These are phyloP conservation scores for Troides aeacus DNA, from an alignment of 2,888 invertebrate genomes.

Conservation along the genomic window DNA sequence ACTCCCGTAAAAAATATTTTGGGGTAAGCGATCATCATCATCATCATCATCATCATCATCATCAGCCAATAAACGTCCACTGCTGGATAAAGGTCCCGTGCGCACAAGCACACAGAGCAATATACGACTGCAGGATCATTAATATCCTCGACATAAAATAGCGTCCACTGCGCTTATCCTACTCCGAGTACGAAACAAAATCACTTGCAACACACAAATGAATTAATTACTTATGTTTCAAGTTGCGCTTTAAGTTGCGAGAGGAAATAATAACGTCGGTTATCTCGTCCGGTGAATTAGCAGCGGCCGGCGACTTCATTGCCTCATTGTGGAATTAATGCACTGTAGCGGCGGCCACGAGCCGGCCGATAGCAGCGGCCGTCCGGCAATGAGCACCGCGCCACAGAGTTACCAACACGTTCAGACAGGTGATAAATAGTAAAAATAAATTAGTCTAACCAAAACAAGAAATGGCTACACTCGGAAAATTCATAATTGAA, in stretches of 20 bases:
- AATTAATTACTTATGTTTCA: conserved; percentile 13
- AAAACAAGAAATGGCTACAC: too few relatives aligned
- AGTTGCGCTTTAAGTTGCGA: conserved; percentile 12
- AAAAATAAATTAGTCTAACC: too few relatives aligned
- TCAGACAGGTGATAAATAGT: background rate
- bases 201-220: conserved; percentile 16
- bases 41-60: too few relatives aligned
- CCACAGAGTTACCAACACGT: conserved; percentile 1
- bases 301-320: conserved; percentile 20
- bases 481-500: too few relatives aligned
- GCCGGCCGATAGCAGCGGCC: conserved; percentile 11
- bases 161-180: too few relatives aligned
- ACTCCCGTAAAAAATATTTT: too few relatives aligned
- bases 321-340: conserved; percentile 26
- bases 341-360: conserved; percentile 17
- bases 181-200: background rate
- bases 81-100: too few relatives aligned
- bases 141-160: too few relatives aligned
- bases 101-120: too few relatives aligned
- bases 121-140: too few relatives aligned
- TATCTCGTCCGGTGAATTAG: conserved; percentile 23
- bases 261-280: conserved; percentile 10
- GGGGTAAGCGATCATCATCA: too few relatives aligned
- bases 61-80: too few relatives aligned
- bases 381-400: conserved; percentile 18